Evolutionary conservation across 2,888 invertebrate species (phyloP).

Genomic region (Julus scandinavius): DNA sequence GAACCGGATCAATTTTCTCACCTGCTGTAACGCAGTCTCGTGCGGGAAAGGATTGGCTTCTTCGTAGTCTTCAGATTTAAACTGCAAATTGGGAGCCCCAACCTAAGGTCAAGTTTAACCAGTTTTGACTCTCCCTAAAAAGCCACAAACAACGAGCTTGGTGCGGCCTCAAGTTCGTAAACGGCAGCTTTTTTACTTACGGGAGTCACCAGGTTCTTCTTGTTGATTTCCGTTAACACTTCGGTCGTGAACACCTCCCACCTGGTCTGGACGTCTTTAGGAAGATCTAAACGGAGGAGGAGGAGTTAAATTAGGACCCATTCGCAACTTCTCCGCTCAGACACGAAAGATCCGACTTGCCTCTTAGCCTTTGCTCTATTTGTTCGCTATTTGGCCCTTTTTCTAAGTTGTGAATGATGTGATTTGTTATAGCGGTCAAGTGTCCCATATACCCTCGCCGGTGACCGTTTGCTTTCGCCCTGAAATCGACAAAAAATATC

Average conservation of each 20-base stretch:
- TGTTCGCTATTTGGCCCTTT: conserved; percentile 65
- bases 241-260: conserved; percentile 68
- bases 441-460: conserved; percentile 75
- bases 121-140: conserved; percentile 27
- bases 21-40: conserved; percentile 70
- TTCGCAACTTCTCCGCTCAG: background rate
- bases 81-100: conserved; percentile 64
- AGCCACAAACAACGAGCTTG: conserved; percentile 34
- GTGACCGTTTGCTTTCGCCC: conserved; percentile 62
- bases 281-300: conserved; percentile 62
- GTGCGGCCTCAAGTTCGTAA: conserved; percentile 23
- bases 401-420: conserved; percentile 66
- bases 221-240: conserved; percentile 67
- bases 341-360: conserved; percentile 59
- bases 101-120: conserved; percentile 60
- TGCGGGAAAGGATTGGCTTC: conserved; percentile 70
- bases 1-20: conserved; percentile 60
- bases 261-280: conserved; percentile 65
- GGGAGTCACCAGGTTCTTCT: conserved; percentile 66
- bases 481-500: conserved; percentile 50
- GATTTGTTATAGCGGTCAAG: conserved; percentile 70
- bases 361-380: conserved; percentile 65
- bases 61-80: conserved; percentile 69
- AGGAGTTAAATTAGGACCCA: background rate
- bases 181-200: conserved; percentile 63